These are phyloP conservation scores for Bolborhynchus lineola DNA, from an alignment of 2,113 vertebrate species.

Conservation along the genomic window DNA sequence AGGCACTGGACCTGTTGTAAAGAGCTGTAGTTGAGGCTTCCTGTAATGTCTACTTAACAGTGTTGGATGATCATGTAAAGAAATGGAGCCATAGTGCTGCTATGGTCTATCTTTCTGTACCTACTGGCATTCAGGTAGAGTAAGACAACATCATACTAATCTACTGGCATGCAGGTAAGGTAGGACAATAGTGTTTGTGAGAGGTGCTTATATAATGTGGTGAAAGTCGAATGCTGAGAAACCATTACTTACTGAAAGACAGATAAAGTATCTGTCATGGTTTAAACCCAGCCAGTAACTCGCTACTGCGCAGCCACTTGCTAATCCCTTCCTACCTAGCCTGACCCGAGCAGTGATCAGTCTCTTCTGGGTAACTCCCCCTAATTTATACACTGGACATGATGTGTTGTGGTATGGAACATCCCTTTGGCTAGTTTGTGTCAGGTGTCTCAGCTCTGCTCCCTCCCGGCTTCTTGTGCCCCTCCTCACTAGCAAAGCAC, in stretches of 20 bases:
- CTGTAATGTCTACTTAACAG: neutral
- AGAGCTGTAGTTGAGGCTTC: neutral
- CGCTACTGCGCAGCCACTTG: neutral
- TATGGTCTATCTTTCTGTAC: neutral
- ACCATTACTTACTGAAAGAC: neutral
- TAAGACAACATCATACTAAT: fast-evolving
- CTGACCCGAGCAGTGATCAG: neutral
- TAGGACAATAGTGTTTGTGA: neutral
- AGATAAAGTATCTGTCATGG: neutral
- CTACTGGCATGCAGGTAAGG: neutral
- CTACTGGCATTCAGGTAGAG: neutral
- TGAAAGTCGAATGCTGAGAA: neutral
- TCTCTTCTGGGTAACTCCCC: neutral
- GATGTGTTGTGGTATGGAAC: neutral
- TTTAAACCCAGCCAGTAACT: neutral
- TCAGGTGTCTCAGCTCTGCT: neutral
- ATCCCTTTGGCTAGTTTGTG: neutral
- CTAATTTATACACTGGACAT: neutral
- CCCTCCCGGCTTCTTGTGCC: neutral
- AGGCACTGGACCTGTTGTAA: neutral
- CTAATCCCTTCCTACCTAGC: neutral
- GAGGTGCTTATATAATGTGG: neutral
- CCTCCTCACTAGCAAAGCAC: neutral
- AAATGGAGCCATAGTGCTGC: neutral
- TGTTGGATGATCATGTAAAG: neutral